Evolutionary conservation across 2,888 invertebrate species (phyloP).

Genomic region (Archips xylosteana): DNA sequence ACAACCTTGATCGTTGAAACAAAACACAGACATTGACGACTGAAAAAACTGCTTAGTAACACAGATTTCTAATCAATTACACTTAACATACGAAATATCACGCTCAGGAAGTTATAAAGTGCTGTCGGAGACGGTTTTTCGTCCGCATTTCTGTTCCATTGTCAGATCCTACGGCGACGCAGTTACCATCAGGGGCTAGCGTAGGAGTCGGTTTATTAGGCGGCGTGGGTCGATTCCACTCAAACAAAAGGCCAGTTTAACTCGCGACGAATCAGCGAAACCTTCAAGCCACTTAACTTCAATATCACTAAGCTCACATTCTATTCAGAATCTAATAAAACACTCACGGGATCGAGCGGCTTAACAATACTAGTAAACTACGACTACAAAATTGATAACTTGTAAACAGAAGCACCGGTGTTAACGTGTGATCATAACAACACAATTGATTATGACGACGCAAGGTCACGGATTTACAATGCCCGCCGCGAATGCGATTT

Average conservation of each 20-base stretch:
- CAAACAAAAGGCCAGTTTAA: conserved; percentile 73
- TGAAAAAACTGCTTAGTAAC: conserved; percentile 38
- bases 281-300: conserved; percentile 54
- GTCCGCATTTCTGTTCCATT: conserved; percentile 63
- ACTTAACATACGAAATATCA: conserved; percentile 44
- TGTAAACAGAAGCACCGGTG: conserved; percentile 77
- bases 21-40: conserved; percentile 51
- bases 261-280: conserved; percentile 57
- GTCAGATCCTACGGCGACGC: conserved; percentile 59
- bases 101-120: conserved; percentile 28
- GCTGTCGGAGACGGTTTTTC: conserved; percentile 47
- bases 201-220: conserved; percentile 79
- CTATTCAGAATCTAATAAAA: conserved; percentile 59
- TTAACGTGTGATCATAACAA: conserved; percentile 63
- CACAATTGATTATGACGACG: conserved; percentile 57
- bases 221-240: conserved; percentile 77
- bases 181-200: conserved; percentile 61
- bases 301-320: conserved; percentile 53
- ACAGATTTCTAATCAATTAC: conserved; percentile 25
- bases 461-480: conserved; percentile 65
- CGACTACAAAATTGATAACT: conserved; percentile 56
- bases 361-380: conserved; percentile 53
- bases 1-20: conserved; percentile 63
- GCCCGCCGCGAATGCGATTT: conserved; percentile 59
- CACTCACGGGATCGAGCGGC: conserved; percentile 55